Evolutionary conservation across 2,113 vertebrate species (phyloP).

Genomic region (Zosterops hypoxanthus): DNA sequence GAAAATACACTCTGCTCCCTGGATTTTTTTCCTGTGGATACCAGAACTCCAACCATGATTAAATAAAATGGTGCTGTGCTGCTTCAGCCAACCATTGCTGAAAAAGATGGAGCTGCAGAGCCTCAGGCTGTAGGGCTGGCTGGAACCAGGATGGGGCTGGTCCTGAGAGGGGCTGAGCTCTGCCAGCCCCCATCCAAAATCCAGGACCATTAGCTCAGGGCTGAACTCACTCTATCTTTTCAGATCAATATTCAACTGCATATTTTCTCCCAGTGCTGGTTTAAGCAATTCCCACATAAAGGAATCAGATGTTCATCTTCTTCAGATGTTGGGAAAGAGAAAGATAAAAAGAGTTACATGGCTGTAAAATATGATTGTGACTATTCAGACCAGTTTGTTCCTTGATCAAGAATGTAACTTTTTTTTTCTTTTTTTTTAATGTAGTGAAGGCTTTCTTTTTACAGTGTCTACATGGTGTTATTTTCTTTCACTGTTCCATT

Average conservation of each 20-base stretch:
- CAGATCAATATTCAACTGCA: not conserved
- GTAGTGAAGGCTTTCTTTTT: not conserved
- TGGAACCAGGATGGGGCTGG: not conserved
- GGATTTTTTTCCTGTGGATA: not conserved
- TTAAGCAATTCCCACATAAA: not conserved
- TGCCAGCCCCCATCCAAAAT: not conserved
- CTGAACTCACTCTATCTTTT: not conserved
- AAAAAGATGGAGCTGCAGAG: not conserved
- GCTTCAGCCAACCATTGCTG: not conserved
- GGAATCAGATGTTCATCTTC: not conserved
- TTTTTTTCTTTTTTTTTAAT: not conserved
- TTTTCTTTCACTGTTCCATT: not conserved
- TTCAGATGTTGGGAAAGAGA: not conserved
- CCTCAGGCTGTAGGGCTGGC: accelerated
- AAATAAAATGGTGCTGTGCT: not conserved
- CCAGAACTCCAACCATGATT: not conserved
- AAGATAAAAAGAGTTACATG: not conserved
- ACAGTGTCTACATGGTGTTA: not conserved
- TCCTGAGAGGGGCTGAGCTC: not conserved
- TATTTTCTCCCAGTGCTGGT: not conserved
- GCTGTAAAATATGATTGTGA: not conserved
- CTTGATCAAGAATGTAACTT: not conserved
- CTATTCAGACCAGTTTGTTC: not conserved
- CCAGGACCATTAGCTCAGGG: not conserved
- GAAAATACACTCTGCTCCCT: not conserved